Conservation (phyloP, 2,888 invertebrate species). For the Tenthredo mesomela region DNA sequence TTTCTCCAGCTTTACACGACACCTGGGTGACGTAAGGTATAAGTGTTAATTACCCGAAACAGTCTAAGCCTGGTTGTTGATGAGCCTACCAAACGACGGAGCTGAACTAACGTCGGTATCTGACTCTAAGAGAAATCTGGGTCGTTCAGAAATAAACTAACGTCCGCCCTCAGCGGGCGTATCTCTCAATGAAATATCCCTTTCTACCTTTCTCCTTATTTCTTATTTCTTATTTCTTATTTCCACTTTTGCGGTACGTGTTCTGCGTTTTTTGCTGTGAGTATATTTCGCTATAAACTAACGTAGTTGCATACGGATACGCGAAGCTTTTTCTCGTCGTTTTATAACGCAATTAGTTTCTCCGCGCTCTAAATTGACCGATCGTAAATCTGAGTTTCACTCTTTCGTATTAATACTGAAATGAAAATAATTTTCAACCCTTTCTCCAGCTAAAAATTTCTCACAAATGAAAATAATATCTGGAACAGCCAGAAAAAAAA, state of each 20-base stretch:
- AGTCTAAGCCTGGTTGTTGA: slow-evolving; percentile 65
- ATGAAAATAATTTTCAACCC: slow-evolving; percentile 17
- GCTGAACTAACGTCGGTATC: not conserved
- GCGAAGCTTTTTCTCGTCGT: slow-evolving; percentile 58
- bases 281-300: not conserved
- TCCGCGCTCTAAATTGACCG: slow-evolving; percentile 33
- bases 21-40: slow-evolving; percentile 62
- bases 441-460: not conserved
- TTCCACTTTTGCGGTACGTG: not conserved
- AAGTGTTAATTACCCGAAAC: slow-evolving; percentile 74
- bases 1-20: not conserved
- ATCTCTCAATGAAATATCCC: slow-evolving; percentile 69
- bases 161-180: slow-evolving; percentile 68
- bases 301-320: not conserved
- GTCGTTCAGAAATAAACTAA: slow-evolving; percentile 74
- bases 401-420: not conserved
- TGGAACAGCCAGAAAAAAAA: not conserved
- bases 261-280: slow-evolving; percentile 9
- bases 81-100: slow-evolving; percentile 13
- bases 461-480: not conserved
- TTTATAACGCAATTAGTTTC: slow-evolving; percentile 70
- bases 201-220: slow-evolving; percentile 53
- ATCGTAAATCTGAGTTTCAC: slow-evolving; percentile 34
- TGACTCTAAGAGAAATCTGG: slow-evolving; percentile 67
- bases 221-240: slow-evolving; percentile 32